phyloP scores from a whole-genome alignment of 1,140 invertebrate genomes.

The Atta cephalotes region DNA sequence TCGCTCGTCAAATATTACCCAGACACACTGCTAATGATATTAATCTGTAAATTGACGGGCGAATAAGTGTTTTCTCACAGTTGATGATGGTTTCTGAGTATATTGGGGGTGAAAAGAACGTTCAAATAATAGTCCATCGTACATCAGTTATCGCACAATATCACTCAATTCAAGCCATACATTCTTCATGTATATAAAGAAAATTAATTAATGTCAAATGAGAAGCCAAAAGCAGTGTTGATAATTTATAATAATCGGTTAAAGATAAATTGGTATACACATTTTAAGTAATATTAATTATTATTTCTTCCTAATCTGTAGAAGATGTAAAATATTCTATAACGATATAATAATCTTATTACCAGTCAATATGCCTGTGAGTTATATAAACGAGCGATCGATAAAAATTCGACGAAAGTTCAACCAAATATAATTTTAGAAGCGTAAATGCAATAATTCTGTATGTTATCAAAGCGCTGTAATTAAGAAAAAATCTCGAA shows the following conservation, averaged over 20 bases:
- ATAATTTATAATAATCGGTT: background rate
- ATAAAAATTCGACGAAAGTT: background rate
- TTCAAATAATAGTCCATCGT: background rate
- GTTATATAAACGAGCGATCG: background rate
- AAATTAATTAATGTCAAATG: background rate
- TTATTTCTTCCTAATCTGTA: background rate
- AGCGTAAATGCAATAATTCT: constrained; percentile 63
- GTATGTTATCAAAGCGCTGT: constrained; percentile 54
- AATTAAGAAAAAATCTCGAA: constrained; percentile 74
- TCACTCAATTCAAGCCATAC: background rate
- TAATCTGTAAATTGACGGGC: constrained; percentile 50
- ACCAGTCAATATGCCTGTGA: background rate
- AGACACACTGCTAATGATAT: constrained; percentile 23
- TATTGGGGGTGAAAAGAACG: background rate
- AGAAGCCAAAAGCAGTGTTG: background rate
- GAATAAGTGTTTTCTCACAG: constrained; percentile 33
- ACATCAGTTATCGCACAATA: background rate
- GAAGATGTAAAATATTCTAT: background rate
- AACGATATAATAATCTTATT: constrained; percentile 7
- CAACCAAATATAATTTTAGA: constrained; percentile 41
- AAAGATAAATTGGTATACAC: background rate
- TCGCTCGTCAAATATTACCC: constrained; percentile 33
- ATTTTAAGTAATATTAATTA: background rate
- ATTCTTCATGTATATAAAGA: background rate
- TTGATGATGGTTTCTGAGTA: too few relatives aligned